Conservation (phyloP, 1,140 invertebrate genomes). For the Phocides pigmalion region DNA sequence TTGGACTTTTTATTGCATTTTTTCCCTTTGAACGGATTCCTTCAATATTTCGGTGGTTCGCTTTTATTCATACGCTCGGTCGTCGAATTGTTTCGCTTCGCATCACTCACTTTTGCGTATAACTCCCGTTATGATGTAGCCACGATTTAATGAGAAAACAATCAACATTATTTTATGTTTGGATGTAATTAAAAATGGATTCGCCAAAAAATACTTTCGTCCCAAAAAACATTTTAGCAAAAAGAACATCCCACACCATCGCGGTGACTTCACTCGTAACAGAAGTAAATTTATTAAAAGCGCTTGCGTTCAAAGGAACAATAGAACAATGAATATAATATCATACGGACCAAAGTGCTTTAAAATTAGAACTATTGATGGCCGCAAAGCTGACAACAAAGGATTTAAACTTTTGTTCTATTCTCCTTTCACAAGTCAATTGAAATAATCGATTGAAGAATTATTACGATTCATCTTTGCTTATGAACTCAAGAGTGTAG, state of each 20-base stretch:
- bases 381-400: slow-evolving; percentile 56
- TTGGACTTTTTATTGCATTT: slow-evolving; percentile 81
- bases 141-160: slow-evolving; percentile 17
- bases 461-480: slow-evolving; percentile 80
- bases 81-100: slow-evolving; percentile 78
- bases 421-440: slow-evolving; percentile 57
- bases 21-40: slow-evolving; percentile 83
- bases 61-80: slow-evolving; percentile 78
- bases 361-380: slow-evolving; percentile 57
- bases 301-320: slow-evolving; percentile 41
- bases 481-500: slow-evolving; percentile 62
- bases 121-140: not conserved
- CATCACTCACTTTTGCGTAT: slow-evolving; percentile 39
- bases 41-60: slow-evolving; percentile 81
- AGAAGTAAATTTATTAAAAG: slow-evolving; percentile 27
- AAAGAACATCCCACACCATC: not conserved
- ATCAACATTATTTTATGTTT: slow-evolving; percentile 25
- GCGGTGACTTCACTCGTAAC: slow-evolving; percentile 1
- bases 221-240: slow-evolving; percentile 3
- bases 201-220: slow-evolving; percentile 6
- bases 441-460: slow-evolving; percentile 75
- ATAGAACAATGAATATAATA: slow-evolving; percentile 41
- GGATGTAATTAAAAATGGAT: slow-evolving; percentile 21
- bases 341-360: slow-evolving; percentile 40
- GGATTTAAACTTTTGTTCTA: slow-evolving; percentile 63